Base-by-base conservation (phyloP, 2,113 vertebrate species). In the Cephalophus harveyi region DNA sequence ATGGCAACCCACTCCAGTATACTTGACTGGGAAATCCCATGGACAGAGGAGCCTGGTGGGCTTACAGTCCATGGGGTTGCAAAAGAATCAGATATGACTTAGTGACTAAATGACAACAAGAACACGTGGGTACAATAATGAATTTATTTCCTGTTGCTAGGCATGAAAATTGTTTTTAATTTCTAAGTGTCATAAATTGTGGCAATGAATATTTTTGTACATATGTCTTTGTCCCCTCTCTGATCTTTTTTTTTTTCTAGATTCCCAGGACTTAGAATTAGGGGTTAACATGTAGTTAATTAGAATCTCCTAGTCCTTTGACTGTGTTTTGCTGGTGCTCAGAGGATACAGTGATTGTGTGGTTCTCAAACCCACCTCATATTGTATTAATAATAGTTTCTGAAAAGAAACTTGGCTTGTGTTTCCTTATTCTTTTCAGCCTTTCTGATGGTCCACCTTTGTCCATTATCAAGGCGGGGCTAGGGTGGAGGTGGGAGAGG, bases 401-500 rank as follows among this genome's bases (percentile, higher is more conserved):
- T n/a, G 36, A 15, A 62, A 88, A 46, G 46, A 52, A 83, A 59
- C 50, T 2, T 46, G 16, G 3, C 64, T 87, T 88, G 33, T 60
- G 46, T 62, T 85, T 78, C 28, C n/a, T 21, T 54, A 33, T n/a
- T 43, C 23, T 76, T 30, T 87, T 78, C 36, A 27, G 40, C 7
- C 12, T 36, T 36, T 8, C 7, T 7, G 0, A 19, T 76, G 76
- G n/a, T 76, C 59, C 50, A 76, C 28, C 2, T 74, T 82, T 19
- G 12, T 81, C 36, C 81, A 15, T 71, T 11, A 30, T 89, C 62
- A 74, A 33, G 85, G 62, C 3, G 21, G 30, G 30, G 17, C 28
- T 1, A 2, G 1, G 60, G 1, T n/a, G 25, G 40, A 15, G 2
- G 12, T 27, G 9, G 33, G n/a, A 59, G 13, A 52, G n/a, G 43